Conservation (phyloP, 2,888 invertebrate species). For the Tryphoninae sp. region DNA sequence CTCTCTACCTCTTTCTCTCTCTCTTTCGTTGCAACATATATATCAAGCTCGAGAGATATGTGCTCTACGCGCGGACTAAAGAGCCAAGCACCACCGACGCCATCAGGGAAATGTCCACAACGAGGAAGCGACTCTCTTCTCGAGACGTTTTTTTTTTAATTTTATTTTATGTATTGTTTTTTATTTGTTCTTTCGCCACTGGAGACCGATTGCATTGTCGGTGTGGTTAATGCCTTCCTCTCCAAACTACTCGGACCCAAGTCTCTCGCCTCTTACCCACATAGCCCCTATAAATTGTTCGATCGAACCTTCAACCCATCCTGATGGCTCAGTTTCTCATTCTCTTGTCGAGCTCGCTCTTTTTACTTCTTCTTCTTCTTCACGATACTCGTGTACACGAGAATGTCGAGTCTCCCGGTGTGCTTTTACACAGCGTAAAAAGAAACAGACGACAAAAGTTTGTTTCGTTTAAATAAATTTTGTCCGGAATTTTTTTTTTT, state of each 20-base stretch:
- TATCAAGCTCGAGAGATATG: slow-evolving; percentile 30
- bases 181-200: neutral
- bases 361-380: slow-evolving; percentile 1
- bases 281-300: slow-evolving; percentile 3
- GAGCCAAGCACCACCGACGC: slow-evolving; percentile 28
- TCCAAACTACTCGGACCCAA: slow-evolving; percentile 17
- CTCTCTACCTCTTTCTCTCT: too few relatives aligned
- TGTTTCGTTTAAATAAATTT: neutral
- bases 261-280: neutral
- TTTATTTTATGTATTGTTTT: slow-evolving; percentile 9
- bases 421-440: neutral
- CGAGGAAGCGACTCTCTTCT: slow-evolving; percentile 10
- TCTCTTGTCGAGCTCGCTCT: slow-evolving; percentile 4
- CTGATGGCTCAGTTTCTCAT: slow-evolving; percentile 12
- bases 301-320: slow-evolving; percentile 34
- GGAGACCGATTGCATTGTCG: slow-evolving; percentile 49
- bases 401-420: neutral
- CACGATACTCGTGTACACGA: neutral
- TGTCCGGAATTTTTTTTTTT: neutral
- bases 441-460: neutral
- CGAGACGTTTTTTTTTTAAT: neutral
- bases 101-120: slow-evolving; percentile 45
- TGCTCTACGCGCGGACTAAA: slow-evolving; percentile 15
- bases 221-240: slow-evolving; percentile 43
- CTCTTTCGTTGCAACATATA: neutral